These are phyloP conservation scores for Tricholauxania praeusta DNA, from an alignment of 2,888 invertebrate species.

Conservation along the genomic window DNA sequence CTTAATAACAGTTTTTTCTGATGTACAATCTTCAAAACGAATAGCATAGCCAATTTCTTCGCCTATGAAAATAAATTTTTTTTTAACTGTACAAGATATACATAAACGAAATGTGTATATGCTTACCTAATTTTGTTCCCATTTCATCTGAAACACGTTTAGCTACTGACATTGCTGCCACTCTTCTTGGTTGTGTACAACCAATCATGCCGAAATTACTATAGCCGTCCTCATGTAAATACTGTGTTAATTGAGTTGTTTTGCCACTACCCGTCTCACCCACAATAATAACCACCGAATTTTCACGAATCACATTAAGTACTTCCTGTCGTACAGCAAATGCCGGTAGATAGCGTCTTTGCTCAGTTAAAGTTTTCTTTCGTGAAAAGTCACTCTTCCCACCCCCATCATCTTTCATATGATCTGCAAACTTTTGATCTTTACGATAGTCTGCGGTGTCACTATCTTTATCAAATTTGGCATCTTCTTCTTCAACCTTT, in stretches of 20 bases:
- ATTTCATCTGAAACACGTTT: conserved; percentile 99
- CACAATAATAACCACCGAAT: conserved; percentile 94
- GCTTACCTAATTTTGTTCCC: conserved; percentile 82
- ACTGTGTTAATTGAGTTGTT: conserved; percentile 97
- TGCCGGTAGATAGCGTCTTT: conserved; percentile 92
- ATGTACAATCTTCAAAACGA: conserved; percentile 99
- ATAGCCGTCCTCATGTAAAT: conserved; percentile 96
- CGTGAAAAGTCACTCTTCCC: conserved; percentile 88
- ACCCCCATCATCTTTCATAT: conserved; percentile 78
- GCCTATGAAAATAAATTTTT: conserved; percentile 66
- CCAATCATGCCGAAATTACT: conserved; percentile 94
- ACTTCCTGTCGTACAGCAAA: conserved; percentile 96
- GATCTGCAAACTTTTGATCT: conserved; percentile 96
- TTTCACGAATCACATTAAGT: conserved; percentile 90
- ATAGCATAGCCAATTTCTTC: conserved; percentile 99
- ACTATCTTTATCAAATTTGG: conserved; percentile 73
- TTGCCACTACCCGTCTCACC: conserved; percentile 77
- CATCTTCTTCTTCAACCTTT: conserved; percentile 83
- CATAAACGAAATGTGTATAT: neutral
- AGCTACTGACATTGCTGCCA: conserved; percentile 99
- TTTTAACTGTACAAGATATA: neutral
- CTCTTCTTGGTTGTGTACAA: conserved; percentile 97
- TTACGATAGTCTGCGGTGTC: conserved; percentile 89
- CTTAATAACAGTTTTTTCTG: conserved; percentile 91
- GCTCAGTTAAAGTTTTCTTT: conserved; percentile 85